phyloP scores from a whole-genome alignment of 2,888 invertebrate genomes.

The Pollenia angustigena region DNA sequence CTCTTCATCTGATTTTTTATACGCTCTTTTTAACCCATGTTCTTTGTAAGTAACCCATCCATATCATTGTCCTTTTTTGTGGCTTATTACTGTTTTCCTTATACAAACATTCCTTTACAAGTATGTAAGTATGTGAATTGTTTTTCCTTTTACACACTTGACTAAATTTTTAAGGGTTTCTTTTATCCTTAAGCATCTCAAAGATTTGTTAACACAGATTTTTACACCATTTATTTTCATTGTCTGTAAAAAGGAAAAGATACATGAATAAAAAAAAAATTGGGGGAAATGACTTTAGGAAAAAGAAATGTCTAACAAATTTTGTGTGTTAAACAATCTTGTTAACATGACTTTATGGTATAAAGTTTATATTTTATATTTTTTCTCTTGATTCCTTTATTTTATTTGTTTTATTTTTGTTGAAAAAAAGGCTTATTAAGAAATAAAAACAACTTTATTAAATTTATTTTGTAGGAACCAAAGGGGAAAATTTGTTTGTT shows the following conservation, averaged over 20 bases:
- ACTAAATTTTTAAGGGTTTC: conserved; percentile 46
- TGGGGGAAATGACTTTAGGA: neutral
- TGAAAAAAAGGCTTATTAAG: conserved; percentile 13
- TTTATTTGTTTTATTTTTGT: conserved; percentile 15
- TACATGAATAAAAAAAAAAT: neutral
- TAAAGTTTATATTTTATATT: conserved; percentile 35
- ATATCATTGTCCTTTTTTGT: conserved; percentile 13
- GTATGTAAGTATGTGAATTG: neutral
- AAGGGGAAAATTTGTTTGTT: neutral
- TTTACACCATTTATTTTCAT: conserved; percentile 72
- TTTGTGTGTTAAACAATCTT: conserved; percentile 68
- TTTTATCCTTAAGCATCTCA: conserved; percentile 58
- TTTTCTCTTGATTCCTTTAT: neutral
- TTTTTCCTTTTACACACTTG: conserved; percentile 39
- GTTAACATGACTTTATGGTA: conserved; percentile 65
- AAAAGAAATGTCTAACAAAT: conserved; percentile 44
- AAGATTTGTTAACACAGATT: conserved; percentile 72
- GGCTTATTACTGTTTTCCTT: neutral
- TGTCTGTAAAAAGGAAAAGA: conserved; percentile 27
- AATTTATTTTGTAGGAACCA: neutral
- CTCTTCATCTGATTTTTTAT: too few species aligned
- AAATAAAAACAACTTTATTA: conserved; percentile 20
- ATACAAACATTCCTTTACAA: conserved; percentile 13
- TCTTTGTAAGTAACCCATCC: neutral
- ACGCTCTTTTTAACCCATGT: conserved; percentile 26